Conservation (phyloP, 2,888 invertebrate genomes). For the Nezara viridula region DNA sequence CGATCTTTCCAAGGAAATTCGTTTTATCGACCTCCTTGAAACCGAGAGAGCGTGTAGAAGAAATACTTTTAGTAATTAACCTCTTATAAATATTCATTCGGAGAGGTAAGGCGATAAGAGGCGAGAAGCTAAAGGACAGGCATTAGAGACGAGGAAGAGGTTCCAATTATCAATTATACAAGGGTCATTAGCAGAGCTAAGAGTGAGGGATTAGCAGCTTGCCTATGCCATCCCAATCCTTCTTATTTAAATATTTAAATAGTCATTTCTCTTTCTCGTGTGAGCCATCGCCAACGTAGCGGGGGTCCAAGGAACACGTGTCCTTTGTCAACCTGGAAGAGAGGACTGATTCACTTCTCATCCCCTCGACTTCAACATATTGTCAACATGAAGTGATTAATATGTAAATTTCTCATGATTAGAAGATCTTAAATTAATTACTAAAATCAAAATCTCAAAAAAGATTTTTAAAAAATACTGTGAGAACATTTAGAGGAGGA, state of each 20-base stretch:
- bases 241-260: slow-evolving; percentile 46
- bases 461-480: too few species aligned
- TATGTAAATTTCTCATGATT: too few species aligned
- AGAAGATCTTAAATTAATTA: too few species aligned
- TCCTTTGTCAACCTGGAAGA: not conserved
- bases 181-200: not conserved
- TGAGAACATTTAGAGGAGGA: too few species aligned
- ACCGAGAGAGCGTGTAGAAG: not conserved
- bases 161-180: slow-evolving; percentile 48
- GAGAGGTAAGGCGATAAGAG: not conserved
- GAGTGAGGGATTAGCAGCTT: slow-evolving; percentile 36
- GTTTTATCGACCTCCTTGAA: not conserved
- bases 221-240: not conserved
- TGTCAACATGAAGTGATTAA: too few species aligned
- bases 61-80: not conserved
- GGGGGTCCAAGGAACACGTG: not conserved
- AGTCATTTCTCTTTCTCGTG: slow-evolving; percentile 33
- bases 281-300: slow-evolving; percentile 18
- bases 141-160: not conserved
- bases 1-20: not conserved
- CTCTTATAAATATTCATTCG: not conserved
- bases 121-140: not conserved
- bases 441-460: too few species aligned
- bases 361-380: too few species aligned
- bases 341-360: too few species aligned